phyloP scores from a whole-genome alignment of 2,888 invertebrate species.

The Agriotes lineatus region DNA sequence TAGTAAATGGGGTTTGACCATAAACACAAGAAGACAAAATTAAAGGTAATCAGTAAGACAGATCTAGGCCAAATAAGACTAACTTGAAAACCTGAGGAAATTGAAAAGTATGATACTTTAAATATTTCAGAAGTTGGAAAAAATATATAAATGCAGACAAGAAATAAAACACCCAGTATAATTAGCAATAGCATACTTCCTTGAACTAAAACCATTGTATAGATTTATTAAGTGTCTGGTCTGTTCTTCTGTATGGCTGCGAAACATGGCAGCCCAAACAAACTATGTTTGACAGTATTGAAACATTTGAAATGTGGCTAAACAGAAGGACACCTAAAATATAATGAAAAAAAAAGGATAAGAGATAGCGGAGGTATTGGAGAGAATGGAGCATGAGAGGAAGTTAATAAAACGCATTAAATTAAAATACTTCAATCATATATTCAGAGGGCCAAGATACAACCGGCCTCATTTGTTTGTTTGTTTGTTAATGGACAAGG shows the following conservation, averaged over 20 bases:
- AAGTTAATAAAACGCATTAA: neutral
- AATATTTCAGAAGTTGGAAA: neutral
- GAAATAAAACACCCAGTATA: neutral
- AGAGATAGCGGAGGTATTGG: no score
- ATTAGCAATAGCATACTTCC: neutral
- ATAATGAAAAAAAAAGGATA: neutral
- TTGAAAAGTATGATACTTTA: neutral
- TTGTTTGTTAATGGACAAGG: no score
- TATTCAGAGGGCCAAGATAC: neutral
- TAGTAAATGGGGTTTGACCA: neutral
- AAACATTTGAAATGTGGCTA: neutral
- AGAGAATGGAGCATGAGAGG: no score
- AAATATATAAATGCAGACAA: neutral
- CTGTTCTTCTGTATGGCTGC: neutral
- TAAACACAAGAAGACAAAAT: neutral
- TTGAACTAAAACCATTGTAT: neutral
- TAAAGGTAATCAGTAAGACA: neutral
- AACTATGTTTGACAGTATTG: neutral
- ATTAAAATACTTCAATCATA: neutral
- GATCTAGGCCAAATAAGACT: neutral
- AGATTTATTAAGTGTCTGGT: neutral
- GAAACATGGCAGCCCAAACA: neutral
- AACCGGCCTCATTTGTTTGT: neutral
- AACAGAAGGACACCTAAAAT: neutral
- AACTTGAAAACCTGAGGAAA: neutral